Percentiles rank a stretch among this genome's conserved stretches.
Evolutionary conservation across 2,888 invertebrate genomes (phyloP).

Genomic region (Leptopilina myrica): DNA sequence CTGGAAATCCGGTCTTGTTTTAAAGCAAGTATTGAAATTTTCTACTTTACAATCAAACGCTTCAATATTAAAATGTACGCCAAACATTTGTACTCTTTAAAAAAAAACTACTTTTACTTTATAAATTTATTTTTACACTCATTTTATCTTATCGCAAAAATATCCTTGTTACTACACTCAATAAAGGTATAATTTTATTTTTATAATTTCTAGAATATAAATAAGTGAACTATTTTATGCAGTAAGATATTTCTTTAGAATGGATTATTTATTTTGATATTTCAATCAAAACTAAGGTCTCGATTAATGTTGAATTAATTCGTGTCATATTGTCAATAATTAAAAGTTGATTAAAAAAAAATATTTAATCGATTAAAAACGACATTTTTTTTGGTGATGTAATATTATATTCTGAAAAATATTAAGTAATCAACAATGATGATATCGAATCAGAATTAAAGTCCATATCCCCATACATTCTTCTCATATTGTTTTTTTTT

Average conservation of each 20-base stretch:
- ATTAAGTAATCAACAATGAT: slow-evolving; percentile 41
- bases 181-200: too few relatives aligned
- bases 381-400: slow-evolving; percentile 20
- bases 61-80: too few relatives aligned
- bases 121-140: too few relatives aligned
- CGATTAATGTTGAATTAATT: background rate
- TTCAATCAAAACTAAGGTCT: background rate
- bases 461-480: slow-evolving; percentile 32
- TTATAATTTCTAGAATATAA: too few relatives aligned
- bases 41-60: background rate
- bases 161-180: too few relatives aligned
- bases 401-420: slow-evolving; percentile 41
- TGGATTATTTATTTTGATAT: background rate
- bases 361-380: background rate
- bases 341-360: background rate
- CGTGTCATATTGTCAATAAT: too few relatives aligned
- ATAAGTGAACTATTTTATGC: too few relatives aligned
- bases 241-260: too few relatives aligned
- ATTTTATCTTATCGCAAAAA: too few relatives aligned
- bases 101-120: too few relatives aligned
- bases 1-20: slow-evolving; percentile 28
- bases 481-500: slow-evolving; percentile 8
- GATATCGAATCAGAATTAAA: slow-evolving; percentile 38
- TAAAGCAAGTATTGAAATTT: slow-evolving; percentile 7
- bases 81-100: too few relatives aligned